phyloP scores from a whole-genome alignment of 2,797 vertebrate species.

The Poeciliopsis turneri region DNA sequence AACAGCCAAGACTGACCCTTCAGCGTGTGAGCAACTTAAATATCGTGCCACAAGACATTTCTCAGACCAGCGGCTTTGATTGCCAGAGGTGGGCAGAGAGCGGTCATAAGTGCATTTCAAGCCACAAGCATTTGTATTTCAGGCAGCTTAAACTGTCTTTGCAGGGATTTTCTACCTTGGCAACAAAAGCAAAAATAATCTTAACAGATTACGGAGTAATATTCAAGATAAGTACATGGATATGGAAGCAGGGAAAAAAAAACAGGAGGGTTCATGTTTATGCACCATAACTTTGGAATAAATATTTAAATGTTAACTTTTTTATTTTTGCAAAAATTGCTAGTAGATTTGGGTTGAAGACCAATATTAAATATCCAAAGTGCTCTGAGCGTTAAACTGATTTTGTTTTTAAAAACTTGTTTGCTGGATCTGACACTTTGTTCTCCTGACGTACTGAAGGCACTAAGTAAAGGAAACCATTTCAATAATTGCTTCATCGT shows the following conservation, averaged over 20 bases:
- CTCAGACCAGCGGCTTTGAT: constrained; percentile 60
- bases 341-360: neutral
- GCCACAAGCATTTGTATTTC: constrained; percentile 66
- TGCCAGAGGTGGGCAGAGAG: constrained; percentile 45
- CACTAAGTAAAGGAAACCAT: constrained; percentile 7
- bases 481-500: constrained; percentile 30
- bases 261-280: constrained; percentile 20
- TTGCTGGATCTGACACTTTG: neutral
- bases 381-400: neutral
- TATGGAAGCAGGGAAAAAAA: constrained; percentile 17
- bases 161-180: constrained; percentile 37
- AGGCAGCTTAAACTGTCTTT: constrained; percentile 50
- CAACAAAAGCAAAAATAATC: constrained; percentile 59
- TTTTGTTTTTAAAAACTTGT: constrained; percentile 1
- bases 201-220: neutral
- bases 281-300: constrained; percentile 24
- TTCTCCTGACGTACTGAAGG: constrained; percentile 8
- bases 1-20: constrained; percentile 49
- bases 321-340: neutral
- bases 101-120: constrained; percentile 69
- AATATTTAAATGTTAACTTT: neutral
- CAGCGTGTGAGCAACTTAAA: constrained; percentile 58
- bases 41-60: constrained; percentile 66
- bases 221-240: constrained; percentile 33
- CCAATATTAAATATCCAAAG: neutral